Conservation (phyloP, 92 coral and sea anemone genomes). For the Hydrozoanthus gracilis region DNA sequence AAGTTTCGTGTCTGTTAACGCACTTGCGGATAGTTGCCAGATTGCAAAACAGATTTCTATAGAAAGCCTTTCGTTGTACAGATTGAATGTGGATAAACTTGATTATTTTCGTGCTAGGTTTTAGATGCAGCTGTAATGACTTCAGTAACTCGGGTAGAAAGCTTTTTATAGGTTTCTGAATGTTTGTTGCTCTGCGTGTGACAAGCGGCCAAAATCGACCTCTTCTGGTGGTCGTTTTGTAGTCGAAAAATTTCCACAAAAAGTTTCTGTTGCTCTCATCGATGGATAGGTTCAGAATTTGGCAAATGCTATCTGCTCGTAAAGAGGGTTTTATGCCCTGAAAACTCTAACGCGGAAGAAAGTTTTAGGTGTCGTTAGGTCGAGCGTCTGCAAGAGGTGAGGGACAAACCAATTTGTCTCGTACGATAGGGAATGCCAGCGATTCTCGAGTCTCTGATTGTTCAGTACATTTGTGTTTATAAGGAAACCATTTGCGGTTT, state of each 20-base stretch:
- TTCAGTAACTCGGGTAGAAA: neutral
- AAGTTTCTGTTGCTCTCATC: neutral
- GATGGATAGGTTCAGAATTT: neutral
- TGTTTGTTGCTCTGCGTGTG: constrained; percentile 16
- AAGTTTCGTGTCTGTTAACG: neutral
- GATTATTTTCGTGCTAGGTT: neutral
- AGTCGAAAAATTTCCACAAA: neutral
- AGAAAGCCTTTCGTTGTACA: neutral
- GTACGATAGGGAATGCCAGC: too few species aligned
- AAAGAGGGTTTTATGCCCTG: neutral
- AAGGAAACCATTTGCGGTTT: neutral
- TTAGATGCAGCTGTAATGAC: neutral
- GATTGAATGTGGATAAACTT: neutral
- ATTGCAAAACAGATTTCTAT: constrained; percentile 14
- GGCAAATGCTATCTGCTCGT: neutral
- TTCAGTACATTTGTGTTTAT: neutral
- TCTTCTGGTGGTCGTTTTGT: constrained; percentile 25
- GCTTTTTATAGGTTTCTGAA: neutral
- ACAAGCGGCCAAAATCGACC: neutral
- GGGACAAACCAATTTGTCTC: neutral
- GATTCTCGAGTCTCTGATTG: neutral
- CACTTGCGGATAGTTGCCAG: neutral
- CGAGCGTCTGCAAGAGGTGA: neutral
- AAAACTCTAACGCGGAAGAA: constrained; percentile 6
- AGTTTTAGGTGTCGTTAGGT: neutral